These are phyloP conservation scores for Synanthedon formicaeformis DNA, from an alignment of 2,888 invertebrate species.

Conservation along the genomic window DNA sequence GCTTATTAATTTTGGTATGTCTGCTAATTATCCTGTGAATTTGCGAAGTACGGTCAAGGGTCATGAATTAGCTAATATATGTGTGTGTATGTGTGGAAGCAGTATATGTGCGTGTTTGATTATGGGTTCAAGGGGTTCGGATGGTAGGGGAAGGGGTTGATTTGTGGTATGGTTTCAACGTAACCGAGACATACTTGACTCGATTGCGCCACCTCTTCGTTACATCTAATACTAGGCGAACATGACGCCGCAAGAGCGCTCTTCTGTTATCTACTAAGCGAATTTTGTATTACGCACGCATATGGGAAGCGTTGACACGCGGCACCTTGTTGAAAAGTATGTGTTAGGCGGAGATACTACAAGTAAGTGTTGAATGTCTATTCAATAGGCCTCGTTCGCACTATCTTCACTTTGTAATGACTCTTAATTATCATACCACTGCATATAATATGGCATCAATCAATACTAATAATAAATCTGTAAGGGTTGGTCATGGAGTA, in stretches of 20 bases:
- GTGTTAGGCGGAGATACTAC: conserved; percentile 11
- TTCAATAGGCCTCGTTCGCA: too few relatives aligned
- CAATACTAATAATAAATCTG: too few relatives aligned
- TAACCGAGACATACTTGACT: conserved; percentile 36
- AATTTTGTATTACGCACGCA: not conserved
- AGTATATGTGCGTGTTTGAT: too few relatives aligned
- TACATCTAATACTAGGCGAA: conserved; percentile 50
- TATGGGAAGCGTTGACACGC: too few relatives aligned
- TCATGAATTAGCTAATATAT: conserved; percentile 39
- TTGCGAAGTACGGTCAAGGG: conserved; percentile 56
- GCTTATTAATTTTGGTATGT: conserved; percentile 64
- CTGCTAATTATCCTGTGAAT: conserved; percentile 64
- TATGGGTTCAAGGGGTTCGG: too few relatives aligned
- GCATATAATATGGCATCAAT: too few relatives aligned
- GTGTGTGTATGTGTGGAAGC: conserved; percentile 16
- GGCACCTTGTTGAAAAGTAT: conserved; percentile 1
- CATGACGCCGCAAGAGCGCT: conserved; percentile 26
- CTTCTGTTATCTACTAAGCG: conserved; percentile 9
- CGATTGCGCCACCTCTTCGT: conserved; percentile 48
- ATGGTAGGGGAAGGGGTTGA: not conserved
- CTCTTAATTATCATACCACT: too few relatives aligned
- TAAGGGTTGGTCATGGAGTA: too few relatives aligned
- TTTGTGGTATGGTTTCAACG: conserved; percentile 28
- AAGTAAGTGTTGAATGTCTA: too few relatives aligned
- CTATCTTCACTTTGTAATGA: too few relatives aligned